Evolutionary conservation across 2,113 vertebrate species (phyloP).

Genomic region (Lophura nycthemera): DNA sequence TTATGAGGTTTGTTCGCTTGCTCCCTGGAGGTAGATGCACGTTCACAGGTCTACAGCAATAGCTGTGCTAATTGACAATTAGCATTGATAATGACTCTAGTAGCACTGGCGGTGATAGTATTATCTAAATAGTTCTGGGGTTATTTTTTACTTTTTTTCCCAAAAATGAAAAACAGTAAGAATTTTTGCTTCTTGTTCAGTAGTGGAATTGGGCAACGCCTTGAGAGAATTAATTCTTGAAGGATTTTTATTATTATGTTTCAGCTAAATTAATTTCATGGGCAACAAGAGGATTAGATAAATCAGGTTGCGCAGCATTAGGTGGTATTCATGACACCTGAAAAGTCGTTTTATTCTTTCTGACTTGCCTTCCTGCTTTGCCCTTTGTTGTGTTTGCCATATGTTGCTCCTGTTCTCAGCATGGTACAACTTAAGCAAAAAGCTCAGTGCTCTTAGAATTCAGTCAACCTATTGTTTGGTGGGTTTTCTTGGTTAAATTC

Average conservation of each 20-base stretch:
- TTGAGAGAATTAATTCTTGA: conserved; percentile 13
- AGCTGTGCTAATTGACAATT: conserved; percentile 58
- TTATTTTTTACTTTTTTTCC: not conserved
- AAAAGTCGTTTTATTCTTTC: not conserved
- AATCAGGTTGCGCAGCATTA: not conserved
- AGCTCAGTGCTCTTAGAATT: not conserved
- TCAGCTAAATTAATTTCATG: conserved; percentile 6
- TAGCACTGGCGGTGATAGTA: conserved; percentile 2
- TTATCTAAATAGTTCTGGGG: conserved; percentile 30
- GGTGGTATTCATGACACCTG: not conserved
- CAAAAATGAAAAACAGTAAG: not conserved
- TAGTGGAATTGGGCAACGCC: not conserved
- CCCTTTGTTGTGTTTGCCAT: not conserved
- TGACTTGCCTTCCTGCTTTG: not conserved
- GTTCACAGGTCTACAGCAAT: conserved; percentile 13
- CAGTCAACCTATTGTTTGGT: not conserved
- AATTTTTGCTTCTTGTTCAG: not conserved
- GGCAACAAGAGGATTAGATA: not conserved
- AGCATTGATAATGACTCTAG: conserved; percentile 43
- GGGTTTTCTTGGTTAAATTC: not conserved
- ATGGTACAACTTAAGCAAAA: not conserved
- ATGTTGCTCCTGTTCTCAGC: not conserved
- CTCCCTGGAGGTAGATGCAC: not conserved
- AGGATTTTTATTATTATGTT: not conserved
- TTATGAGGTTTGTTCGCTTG: not conserved